Evolutionary conservation across 1,140 invertebrate species (phyloP).

Genomic region (Dendrolimus kikuchii): DNA sequence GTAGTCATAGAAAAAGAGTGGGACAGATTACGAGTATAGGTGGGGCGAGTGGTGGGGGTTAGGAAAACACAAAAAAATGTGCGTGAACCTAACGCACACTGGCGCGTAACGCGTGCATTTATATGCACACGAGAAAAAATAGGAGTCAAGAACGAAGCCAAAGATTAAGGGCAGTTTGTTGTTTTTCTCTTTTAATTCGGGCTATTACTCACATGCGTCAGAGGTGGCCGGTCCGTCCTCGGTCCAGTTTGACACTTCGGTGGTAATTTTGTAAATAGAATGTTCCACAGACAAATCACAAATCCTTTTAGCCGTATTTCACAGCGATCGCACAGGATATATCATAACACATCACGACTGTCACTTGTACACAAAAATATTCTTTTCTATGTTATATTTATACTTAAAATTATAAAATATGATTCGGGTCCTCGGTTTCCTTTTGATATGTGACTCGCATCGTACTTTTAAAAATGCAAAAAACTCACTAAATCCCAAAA

Average conservation of each 20-base stretch:
- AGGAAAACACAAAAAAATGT: slow-evolving; percentile 66
- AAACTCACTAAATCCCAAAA: slow-evolving; percentile 61
- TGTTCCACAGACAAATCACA: slow-evolving; percentile 39
- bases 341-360: slow-evolving; percentile 48
- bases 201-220: slow-evolving; percentile 64
- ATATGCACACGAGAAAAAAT: slow-evolving; percentile 30
- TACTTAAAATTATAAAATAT: slow-evolving; percentile 31
- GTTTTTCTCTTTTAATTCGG: slow-evolving; percentile 11
- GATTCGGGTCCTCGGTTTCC: slow-evolving; percentile 66
- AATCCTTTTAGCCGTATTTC: slow-evolving; percentile 42
- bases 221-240: slow-evolving; percentile 62
- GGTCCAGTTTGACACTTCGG: slow-evolving; percentile 69
- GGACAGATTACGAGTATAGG: slow-evolving; percentile 59
- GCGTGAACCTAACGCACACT: slow-evolving; percentile 57
- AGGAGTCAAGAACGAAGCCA: slow-evolving; percentile 35
- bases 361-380: slow-evolving; percentile 55
- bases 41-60: slow-evolving; percentile 53
- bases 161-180: slow-evolving; percentile 48
- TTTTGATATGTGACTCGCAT: slow-evolving; percentile 65
- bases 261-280: slow-evolving; percentile 65
- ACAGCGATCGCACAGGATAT: slow-evolving; percentile 43
- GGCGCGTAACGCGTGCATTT: slow-evolving; percentile 19
- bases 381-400: slow-evolving; percentile 11
- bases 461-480: slow-evolving; percentile 30
- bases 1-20: slow-evolving; percentile 66